Evolutionary conservation across 23 tunicate species (phyloP).

Genomic region (Ascidia mentula): DNA sequence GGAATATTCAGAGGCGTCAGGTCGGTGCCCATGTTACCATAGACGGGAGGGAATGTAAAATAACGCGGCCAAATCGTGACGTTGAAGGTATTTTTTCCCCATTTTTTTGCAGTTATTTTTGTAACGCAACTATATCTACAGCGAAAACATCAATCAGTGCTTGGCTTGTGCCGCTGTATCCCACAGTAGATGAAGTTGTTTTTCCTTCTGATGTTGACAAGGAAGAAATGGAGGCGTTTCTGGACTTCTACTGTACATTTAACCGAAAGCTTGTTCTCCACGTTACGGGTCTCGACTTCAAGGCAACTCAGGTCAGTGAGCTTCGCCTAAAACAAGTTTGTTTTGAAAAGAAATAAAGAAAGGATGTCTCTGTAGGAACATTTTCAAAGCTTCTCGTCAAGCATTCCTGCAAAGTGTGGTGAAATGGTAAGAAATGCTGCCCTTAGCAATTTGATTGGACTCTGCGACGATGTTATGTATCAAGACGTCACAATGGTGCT

Average conservation of each 20-base stretch:
- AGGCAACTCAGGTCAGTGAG: constrained; percentile 48
- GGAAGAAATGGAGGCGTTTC: constrained; percentile 23
- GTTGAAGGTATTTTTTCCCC: no score
- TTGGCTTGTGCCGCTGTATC: constrained; percentile 32
- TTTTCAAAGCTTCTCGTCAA: constrained; percentile 39
- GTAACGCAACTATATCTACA: no score
- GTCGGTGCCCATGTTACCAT: constrained; percentile 65
- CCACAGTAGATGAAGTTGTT: constrained; percentile 37
- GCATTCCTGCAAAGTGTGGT: constrained; percentile 40
- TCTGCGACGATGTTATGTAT: constrained; percentile 76
- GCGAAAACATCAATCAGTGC: neutral
- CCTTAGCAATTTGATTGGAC: constrained; percentile 37
- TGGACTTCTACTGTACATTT: constrained; percentile 55
- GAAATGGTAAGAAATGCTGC: constrained; percentile 20
- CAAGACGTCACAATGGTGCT: constrained; percentile 60
- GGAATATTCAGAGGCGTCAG: neutral
- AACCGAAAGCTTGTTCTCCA: constrained; percentile 43
- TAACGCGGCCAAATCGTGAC: neutral
- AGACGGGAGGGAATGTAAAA: constrained; percentile 20
- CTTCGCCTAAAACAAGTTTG: neutral
- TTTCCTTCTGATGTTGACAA: neutral
- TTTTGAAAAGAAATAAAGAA: neutral
- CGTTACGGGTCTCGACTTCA: constrained; percentile 51
- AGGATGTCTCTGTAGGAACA: constrained; percentile 36
- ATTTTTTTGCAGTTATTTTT: no score